These are phyloP conservation scores for Pilophorus perplexus DNA, from an alignment of 2,888 invertebrate species.

Conservation along the genomic window DNA sequence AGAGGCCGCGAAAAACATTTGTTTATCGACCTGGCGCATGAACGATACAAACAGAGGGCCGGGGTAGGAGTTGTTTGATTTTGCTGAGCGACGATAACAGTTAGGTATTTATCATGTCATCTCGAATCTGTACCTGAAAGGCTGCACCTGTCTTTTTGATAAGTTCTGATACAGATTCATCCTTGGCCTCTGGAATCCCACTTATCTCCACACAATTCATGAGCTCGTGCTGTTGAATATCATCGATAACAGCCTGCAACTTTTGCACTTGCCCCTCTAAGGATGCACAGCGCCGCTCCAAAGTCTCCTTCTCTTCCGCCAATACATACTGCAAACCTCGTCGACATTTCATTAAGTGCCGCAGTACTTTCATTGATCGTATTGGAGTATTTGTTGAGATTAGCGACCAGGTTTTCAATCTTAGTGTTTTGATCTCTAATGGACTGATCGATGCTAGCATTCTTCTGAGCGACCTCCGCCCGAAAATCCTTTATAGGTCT, in stretches of 20 bases:
- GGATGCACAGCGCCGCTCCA: background rate
- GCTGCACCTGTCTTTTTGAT: background rate
- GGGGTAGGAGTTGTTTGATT: background rate
- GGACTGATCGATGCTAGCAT: too few species aligned
- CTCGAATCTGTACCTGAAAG: background rate
- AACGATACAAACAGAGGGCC: constrained; percentile 1
- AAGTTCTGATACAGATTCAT: background rate
- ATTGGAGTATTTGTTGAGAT: too few species aligned
- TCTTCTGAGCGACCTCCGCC: too few species aligned
- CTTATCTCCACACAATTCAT: constrained; percentile 19
- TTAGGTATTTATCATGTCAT: background rate
- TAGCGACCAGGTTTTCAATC: too few species aligned
- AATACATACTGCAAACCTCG: too few species aligned
- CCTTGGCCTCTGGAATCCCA: background rate
- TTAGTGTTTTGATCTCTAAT: too few species aligned
- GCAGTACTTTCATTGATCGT: too few species aligned
- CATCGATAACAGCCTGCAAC: background rate
- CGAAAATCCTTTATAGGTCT: too few species aligned
- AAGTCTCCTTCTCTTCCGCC: too few species aligned
- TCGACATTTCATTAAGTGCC: too few species aligned
- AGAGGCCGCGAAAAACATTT: background rate
- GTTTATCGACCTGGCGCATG: constrained; percentile 1
- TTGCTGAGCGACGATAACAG: background rate
- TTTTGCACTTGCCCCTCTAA: background rate
- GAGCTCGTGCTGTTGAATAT: background rate